A percentile compares a stretch with the other conserved stretches of the same genome.
These are phyloP conservation scores for Thumatha senex DNA, from an alignment of 2,888 invertebrate genomes.

Conservation along the genomic window DNA sequence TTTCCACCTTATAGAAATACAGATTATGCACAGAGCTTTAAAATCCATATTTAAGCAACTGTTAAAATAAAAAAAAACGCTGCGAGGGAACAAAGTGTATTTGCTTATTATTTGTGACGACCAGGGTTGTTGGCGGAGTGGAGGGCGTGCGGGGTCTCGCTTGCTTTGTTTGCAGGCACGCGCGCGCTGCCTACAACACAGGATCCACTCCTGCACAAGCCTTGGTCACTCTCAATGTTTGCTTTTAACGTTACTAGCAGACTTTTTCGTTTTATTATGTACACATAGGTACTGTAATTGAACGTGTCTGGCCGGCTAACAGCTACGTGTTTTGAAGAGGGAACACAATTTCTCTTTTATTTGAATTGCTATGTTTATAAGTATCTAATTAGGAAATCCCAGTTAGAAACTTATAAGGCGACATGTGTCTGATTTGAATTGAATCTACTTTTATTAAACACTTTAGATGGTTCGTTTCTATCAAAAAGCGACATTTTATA, in stretches of 20 bases:
- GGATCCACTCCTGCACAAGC: constrained; percentile 39
- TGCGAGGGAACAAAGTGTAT: constrained; percentile 59
- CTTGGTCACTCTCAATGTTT: constrained; percentile 53
- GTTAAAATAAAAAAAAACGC: constrained; percentile 53
- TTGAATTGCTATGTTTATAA: not conserved
- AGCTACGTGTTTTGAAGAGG: constrained; percentile 1
- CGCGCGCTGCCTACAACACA: constrained; percentile 51
- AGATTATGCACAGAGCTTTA: too few species aligned
- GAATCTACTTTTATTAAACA: too few species aligned
- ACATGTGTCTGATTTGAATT: not conserved
- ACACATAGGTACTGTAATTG: constrained; percentile 35
- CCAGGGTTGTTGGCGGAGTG: constrained; percentile 25
- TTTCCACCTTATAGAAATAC: too few species aligned
- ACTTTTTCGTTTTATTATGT: constrained; percentile 34
- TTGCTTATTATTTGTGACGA: constrained; percentile 62
- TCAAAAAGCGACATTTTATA: too few species aligned
- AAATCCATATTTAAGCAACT: constrained; percentile 41
- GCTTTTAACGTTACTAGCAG: constrained; percentile 32
- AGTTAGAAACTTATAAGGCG: not conserved
- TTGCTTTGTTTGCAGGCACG: constrained; percentile 69
- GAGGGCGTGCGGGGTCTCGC: constrained; percentile 24
- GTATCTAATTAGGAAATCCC: too few species aligned
- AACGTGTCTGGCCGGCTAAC: constrained; percentile 8
- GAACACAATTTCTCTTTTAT: not conserved
- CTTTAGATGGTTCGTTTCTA: too few species aligned